Percentiles rank a stretch among this genome's conserved stretches.
Evolutionary conservation across 1,140 invertebrate genomes (phyloP).

Genomic region (Lamellibrachia luymesi): DNA sequence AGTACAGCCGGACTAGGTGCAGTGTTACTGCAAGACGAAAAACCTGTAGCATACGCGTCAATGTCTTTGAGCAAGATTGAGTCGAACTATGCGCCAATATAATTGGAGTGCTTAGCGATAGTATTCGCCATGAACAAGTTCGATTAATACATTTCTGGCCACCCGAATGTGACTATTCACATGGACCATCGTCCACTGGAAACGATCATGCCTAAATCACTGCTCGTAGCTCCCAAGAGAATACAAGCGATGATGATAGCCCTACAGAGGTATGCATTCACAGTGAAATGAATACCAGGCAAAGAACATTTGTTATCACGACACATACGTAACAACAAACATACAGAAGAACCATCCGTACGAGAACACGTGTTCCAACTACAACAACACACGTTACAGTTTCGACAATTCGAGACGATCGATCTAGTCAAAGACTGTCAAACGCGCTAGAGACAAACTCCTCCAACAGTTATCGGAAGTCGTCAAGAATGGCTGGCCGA

Average conservation of each 20-base stretch:
- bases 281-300: background rate
- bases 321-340: background rate
- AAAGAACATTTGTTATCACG: background rate
- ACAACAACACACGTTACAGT: background rate
- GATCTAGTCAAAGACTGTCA: background rate
- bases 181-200: conserved; percentile 14
- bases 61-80: background rate
- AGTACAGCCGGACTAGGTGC: background rate
- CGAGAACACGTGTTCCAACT: background rate
- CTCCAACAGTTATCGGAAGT: no score
- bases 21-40: background rate
- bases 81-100: background rate
- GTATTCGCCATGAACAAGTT: background rate
- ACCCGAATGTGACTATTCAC: background rate
- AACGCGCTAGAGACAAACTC: background rate
- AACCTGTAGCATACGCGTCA: background rate
- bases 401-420: conserved; percentile 6
- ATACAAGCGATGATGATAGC: background rate
- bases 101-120: background rate
- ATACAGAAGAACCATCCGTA: background rate
- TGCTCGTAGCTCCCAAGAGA: background rate
- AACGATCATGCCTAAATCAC: background rate
- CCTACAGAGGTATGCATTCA: background rate
- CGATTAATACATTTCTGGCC: background rate
- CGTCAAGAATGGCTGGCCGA: background rate